phyloP scores from a whole-genome alignment of 2,113 vertebrate genomes.

The Oceanodroma tethys region DNA sequence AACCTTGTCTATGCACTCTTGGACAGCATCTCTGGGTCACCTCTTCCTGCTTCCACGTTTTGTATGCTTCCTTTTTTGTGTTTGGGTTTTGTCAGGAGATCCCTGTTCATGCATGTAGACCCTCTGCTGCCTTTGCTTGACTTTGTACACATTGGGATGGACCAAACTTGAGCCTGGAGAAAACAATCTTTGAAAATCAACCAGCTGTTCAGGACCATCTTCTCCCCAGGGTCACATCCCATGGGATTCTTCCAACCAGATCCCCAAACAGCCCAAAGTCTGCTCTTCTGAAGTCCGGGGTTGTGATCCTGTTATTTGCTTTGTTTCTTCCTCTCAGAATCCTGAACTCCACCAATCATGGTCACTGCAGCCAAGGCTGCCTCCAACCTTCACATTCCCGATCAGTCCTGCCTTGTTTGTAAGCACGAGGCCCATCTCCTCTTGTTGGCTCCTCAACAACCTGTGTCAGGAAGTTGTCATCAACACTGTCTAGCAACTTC shows the following conservation, averaged over 20 bases:
- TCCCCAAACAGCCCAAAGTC: background rate
- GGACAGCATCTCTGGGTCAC: background rate
- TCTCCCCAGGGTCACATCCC: background rate
- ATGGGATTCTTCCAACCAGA: background rate
- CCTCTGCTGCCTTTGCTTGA: background rate
- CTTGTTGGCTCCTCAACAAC: accelerated
- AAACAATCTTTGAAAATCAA: background rate
- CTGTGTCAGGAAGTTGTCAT: background rate
- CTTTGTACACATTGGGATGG: background rate
- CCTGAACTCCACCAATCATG: background rate
- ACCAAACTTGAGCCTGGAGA: background rate
- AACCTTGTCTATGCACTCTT: background rate
- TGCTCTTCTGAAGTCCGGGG: background rate
- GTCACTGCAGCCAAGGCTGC: background rate
- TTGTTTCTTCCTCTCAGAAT: background rate
- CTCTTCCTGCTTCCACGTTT: background rate
- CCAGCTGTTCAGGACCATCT: background rate
- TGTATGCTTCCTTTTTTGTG: background rate
- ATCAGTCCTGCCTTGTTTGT: background rate
- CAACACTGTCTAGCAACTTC: background rate
- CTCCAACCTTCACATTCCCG: background rate
- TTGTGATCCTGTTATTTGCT: background rate
- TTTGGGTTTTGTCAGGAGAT: background rate
- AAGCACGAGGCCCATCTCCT: background rate
- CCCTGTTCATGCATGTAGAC: background rate